Percentiles rank a stretch among this genome's conserved stretches.
Evolutionary conservation across 2,888 invertebrate species (phyloP).

Genomic region (Caenorhabditis panamensis): DNA sequence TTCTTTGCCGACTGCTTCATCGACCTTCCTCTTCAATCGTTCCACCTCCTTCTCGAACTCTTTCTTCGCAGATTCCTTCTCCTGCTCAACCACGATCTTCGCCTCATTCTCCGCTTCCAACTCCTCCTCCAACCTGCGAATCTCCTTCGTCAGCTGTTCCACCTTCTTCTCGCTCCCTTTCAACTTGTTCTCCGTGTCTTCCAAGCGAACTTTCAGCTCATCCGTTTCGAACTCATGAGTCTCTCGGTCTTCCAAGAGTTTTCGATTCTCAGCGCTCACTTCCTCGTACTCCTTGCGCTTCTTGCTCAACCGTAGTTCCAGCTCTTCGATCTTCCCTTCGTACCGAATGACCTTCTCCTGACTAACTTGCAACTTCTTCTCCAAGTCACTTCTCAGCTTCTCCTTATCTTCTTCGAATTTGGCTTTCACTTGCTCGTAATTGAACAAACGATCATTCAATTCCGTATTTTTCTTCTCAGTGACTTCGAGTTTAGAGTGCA

Average conservation of each 20-base stretch:
- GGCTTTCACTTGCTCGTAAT: slow-evolving; percentile 36
- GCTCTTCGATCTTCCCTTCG: slow-evolving; percentile 15
- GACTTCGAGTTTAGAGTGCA: slow-evolving; percentile 29
- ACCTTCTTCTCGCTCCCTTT: slow-evolving; percentile 9
- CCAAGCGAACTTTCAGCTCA: slow-evolving; percentile 28
- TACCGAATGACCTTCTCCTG: neutral
- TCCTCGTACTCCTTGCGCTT: slow-evolving; percentile 26
- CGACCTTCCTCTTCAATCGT: neutral
- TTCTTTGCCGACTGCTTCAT: neutral
- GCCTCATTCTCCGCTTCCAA: slow-evolving; percentile 3
- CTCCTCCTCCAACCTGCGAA: neutral
- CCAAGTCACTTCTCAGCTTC: slow-evolving; percentile 25
- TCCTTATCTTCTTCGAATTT: slow-evolving; percentile 39
- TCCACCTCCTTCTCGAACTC: neutral
- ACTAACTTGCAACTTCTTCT: slow-evolving; percentile 20
- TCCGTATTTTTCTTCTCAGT: slow-evolving; percentile 22
- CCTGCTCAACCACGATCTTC: neutral
- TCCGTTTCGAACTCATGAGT: slow-evolving; percentile 34
- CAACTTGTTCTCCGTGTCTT: slow-evolving; percentile 8
- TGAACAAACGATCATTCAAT: slow-evolving; percentile 43
- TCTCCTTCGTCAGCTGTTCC: neutral
- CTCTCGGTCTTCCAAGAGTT: slow-evolving; percentile 24
- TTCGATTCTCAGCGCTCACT: slow-evolving; percentile 28
- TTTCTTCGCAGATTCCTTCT: neutral
- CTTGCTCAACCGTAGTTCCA: slow-evolving; percentile 20